Base-by-base conservation (phyloP, 2,797 vertebrate genomes). In the Anableps anableps region DNA sequence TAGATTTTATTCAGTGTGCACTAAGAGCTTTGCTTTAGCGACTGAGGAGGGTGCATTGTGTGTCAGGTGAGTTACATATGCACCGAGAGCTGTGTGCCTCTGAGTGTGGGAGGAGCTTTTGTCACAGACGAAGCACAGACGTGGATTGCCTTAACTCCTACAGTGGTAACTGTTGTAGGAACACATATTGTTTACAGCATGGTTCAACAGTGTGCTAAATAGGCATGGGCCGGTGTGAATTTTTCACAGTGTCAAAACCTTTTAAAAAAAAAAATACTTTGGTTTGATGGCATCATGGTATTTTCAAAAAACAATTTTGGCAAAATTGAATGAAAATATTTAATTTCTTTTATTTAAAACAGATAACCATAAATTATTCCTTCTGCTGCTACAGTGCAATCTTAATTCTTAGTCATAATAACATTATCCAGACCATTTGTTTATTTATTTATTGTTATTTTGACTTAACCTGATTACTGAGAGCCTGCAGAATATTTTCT, bases 131-230 rank as follows among this genome's bases (percentile, higher is more conserved):
- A 94, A 95, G 94, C 91, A 94, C 94, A 94, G 93, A 92, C 92
- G 92, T 90, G 91, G 93, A 94, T 92, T 96, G 96, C 96, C 96
- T 96, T 96, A 96, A 95, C 91, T 93, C 88, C 91, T 93, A 78
- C 92, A 93, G 87, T 79, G 80, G 91, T 83, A 79, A 78, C 88
- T 87, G 85, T 85, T 89, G 90, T 86, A 80, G 91, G 90, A 90
- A 90, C 83, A 88, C 81, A 91, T 74, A 88, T 86, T 93, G 94
- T 95, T 95, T 95, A 94, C 94, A 94, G 91, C 86, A 71, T 41
- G 86, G 85, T 87, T 83, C 64, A 75, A 79, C 64, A 79, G 85
- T 72, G 83, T 68, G 76, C 85, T 75, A 86, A 77, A 81, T 92
- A 45, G 68, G 68, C 36, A 71, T 71, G 68, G 68, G 41, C 41